These are phyloP conservation scores for Calidris pugnax DNA, from an alignment of 2,113 vertebrate genomes.

Conservation along the genomic window DNA sequence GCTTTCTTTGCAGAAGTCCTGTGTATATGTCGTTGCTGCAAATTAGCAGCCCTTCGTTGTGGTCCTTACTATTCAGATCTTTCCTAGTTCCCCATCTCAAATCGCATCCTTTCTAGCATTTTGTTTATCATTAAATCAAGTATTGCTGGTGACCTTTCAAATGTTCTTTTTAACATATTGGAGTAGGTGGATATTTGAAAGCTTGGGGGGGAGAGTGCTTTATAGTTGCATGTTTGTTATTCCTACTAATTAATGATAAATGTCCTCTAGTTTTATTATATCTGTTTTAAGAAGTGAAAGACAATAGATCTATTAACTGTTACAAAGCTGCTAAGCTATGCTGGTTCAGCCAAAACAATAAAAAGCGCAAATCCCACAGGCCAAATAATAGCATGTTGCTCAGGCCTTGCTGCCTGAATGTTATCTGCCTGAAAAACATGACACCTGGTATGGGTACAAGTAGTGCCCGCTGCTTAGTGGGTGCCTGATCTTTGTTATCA, in stretches of 20 bases:
- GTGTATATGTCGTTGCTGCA: background rate
- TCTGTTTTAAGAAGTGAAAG: background rate
- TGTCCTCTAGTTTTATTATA: background rate
- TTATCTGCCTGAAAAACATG: background rate
- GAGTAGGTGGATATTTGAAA: constrained; percentile 57
- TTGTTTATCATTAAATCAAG: background rate
- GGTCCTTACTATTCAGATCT: background rate
- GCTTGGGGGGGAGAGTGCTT: background rate
- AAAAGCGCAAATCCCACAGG: background rate
- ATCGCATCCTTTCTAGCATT: background rate
- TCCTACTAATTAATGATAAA: constrained; percentile 13
- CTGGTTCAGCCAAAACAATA: background rate
- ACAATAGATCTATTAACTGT: background rate
- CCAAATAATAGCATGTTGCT: background rate
- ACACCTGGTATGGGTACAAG: background rate
- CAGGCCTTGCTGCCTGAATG: background rate
- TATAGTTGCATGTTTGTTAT: background rate
- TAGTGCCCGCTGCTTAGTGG: background rate
- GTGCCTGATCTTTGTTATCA: background rate
- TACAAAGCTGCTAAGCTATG: background rate
- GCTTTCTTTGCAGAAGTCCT: background rate
- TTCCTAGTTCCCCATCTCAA: background rate
- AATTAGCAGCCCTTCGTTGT: background rate
- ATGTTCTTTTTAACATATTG: constrained; percentile 60
- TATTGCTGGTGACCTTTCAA: constrained; percentile 42